Evolutionary conservation across 2,797 vertebrate species (phyloP).

Genomic region (Uromys caudimaculatus): DNA sequence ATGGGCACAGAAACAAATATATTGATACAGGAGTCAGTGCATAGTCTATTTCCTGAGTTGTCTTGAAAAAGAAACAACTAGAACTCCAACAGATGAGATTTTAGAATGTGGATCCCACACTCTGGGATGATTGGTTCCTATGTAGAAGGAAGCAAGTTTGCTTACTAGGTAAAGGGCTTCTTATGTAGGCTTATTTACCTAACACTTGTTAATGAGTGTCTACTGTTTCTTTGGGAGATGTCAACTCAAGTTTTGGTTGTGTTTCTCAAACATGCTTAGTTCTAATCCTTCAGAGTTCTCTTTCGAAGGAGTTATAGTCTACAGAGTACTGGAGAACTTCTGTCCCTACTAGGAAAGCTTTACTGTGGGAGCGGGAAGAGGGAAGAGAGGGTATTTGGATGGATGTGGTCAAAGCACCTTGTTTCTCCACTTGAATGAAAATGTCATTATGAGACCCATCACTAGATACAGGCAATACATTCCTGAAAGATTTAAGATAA

Average conservation of each 20-base stretch:
- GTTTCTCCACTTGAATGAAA: background rate
- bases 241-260: background rate
- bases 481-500: slow-evolving; percentile 9
- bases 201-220: background rate
- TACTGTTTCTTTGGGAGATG: background rate
- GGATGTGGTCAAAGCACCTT: background rate
- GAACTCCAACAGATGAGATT: background rate
- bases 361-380: background rate
- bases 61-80: background rate
- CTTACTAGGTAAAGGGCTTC: background rate
- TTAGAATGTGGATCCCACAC: background rate
- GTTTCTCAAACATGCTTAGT: background rate
- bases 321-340: background rate
- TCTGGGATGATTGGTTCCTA: background rate
- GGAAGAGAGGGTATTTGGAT: background rate
- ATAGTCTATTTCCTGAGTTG: background rate
- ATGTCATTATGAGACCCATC: background rate
- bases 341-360: background rate
- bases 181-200: background rate
- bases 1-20: background rate
- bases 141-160: background rate
- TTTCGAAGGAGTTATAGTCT: background rate
- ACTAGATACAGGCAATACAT: background rate
- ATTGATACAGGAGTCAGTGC: background rate
- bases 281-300: background rate